phyloP scores from a whole-genome alignment of 2,113 vertebrate genomes.

The Equus quagga region DNA sequence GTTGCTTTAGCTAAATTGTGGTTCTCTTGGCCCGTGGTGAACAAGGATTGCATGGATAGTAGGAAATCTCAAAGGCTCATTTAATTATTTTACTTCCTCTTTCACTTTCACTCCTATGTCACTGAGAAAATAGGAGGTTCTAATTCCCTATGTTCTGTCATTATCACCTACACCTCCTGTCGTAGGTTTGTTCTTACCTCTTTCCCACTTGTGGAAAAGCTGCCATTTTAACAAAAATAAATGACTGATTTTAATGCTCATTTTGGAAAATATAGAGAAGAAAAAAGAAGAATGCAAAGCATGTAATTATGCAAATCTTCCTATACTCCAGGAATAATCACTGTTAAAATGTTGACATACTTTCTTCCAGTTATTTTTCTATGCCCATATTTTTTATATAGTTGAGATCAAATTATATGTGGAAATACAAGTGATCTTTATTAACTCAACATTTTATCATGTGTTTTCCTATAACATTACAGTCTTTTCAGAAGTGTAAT shows the following conservation, averaged over 20 bases:
- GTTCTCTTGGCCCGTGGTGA: not conserved
- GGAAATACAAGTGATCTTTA: not conserved
- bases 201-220: not conserved
- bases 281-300: not conserved
- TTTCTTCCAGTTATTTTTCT: not conserved
- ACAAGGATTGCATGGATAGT: not conserved
- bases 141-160: not conserved
- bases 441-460: slow-evolving; percentile 10
- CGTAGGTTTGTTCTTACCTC: not conserved
- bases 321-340: not conserved
- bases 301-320: not conserved
- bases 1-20: not conserved
- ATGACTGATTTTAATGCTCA: not conserved
- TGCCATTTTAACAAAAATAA: not conserved
- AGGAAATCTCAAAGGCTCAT: not conserved
- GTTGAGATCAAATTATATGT: not conserved
- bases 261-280: not conserved
- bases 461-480: not conserved
- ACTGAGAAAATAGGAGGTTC: not conserved
- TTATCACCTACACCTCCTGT: not conserved
- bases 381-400: not conserved
- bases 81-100: not conserved
- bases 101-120: not conserved
- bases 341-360: not conserved
- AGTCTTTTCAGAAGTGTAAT: not conserved